Percentiles rank a stretch among this genome's conserved stretches.
Evolutionary conservation across 2,113 vertebrate genomes (phyloP).

Genomic region (Ptychochromis oligacanthus): DNA sequence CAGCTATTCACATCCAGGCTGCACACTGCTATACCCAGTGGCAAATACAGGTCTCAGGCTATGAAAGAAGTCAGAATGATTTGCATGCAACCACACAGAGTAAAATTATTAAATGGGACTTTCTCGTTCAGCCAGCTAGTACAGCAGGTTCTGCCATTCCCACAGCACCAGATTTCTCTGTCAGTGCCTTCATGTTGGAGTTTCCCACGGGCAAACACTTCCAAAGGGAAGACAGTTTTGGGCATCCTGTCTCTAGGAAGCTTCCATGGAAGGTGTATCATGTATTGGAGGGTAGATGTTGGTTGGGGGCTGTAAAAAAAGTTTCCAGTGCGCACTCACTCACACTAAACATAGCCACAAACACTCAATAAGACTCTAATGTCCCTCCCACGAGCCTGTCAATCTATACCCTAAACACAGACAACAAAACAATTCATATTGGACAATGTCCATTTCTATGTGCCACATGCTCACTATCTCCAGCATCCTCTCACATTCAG

Average conservation of each 20-base stretch:
- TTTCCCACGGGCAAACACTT: conserved; percentile 51
- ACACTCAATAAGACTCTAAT: too few species aligned
- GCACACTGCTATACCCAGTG: too few species aligned
- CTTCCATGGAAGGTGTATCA: conserved; percentile 24
- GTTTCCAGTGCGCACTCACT: too few species aligned
- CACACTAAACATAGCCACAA: too few species aligned
- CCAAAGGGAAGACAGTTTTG: conserved; percentile 39
- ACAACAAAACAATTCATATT: too few species aligned
- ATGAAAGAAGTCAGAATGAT: conserved; percentile 5
- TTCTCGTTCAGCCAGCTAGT: conserved; percentile 28
- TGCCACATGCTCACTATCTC: too few species aligned
- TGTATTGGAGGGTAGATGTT: conserved; percentile 3
- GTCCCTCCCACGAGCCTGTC: too few species aligned
- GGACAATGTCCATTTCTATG: too few species aligned
- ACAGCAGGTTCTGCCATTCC: conserved; percentile 37
- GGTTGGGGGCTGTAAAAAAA: not conserved
- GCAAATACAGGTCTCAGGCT: too few species aligned
- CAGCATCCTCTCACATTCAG: too few species aligned
- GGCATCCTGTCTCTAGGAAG: conserved; percentile 20
- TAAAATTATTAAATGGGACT: conserved; percentile 52
- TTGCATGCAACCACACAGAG: not conserved
- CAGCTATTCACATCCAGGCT: too few species aligned
- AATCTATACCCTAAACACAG: too few species aligned
- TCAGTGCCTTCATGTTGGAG: conserved; percentile 37
- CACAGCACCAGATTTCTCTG: conserved; percentile 41